phyloP scores from a whole-genome alignment of 2,888 invertebrate genomes.

The Orchestes rusci region DNA sequence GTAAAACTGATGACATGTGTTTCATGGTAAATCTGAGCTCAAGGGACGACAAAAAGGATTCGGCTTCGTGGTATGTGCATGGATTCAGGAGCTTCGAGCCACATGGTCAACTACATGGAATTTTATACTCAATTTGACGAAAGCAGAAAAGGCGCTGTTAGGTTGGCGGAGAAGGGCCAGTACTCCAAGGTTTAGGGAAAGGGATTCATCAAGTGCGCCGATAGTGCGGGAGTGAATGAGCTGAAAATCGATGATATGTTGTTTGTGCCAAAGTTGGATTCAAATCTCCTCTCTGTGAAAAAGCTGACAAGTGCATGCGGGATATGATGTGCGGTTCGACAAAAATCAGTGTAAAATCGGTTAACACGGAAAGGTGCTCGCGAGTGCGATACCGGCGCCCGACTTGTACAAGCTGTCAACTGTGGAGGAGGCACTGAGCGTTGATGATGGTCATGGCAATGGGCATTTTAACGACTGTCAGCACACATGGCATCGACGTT shows the following conservation, averaged over 20 bases:
- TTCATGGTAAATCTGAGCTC: no score
- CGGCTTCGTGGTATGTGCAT: conserved; percentile 6
- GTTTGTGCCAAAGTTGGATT: no score
- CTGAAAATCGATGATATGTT: no score
- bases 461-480: not conserved
- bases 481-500: no score
- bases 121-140: conserved; percentile 1
- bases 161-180: conserved; percentile 3
- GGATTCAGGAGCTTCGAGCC: no score
- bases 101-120: not conserved
- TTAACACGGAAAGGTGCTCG: no score
- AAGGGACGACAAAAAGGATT: not conserved
- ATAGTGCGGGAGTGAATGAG: no score
- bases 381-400: no score
- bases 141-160: conserved; percentile 1
- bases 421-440: not conserved
- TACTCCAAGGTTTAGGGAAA: not conserved
- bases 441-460: not conserved
- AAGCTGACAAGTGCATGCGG: conserved; percentile 5
- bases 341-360: not conserved
- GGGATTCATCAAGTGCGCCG: no score
- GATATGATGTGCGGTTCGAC: not conserved
- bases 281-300: not conserved
- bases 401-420: not conserved
- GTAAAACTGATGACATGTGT: no score